Base-by-base conservation (phyloP, 1,140 invertebrate species). In the Linepithema humile region DNA sequence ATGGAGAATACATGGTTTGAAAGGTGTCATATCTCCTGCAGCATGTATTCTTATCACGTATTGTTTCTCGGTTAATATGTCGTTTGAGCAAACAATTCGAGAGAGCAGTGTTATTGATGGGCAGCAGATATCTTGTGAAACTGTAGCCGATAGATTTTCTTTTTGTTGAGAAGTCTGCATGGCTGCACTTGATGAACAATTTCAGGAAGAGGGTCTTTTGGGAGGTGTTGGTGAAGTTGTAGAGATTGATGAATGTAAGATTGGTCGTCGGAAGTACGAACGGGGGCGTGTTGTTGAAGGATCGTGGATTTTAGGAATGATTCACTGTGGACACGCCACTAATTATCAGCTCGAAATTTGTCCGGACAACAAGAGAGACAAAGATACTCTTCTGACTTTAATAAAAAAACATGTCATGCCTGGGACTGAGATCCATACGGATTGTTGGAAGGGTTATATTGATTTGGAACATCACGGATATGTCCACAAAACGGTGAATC, bases 391-490 rank as follows among this genome's bases (percentile, higher is more conserved):
- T 7, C 2, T 64, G 40, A 43, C 1, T 43, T 43, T 43, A 6
- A 43, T 43, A 43, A 43, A 6, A 9, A 43, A 43, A 43, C 40
- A n/a, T 43, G 17, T 50, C 48, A 15, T 5, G 17, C 6, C 23
- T n/a, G 65, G 26, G 1, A 69, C 65, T 32, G 43, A 69, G 3
- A 69, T 69, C 1, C 45, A 50, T 35, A 69, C 65, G 0, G 65
- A 69, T 69, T 50, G 23, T 32, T 69, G 65, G 65, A 69, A 69
- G 1, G 45, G 65, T 0, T 67, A 67, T 17, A 35, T 59, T 3
- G 23, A 69, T 12, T 12, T 69, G 0, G 0, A 50, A n/a, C 0
- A 50, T 0, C 45, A 69, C 9, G 65, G 26, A 9, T 69, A 29
- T 20, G 0, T 20, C 1, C 65, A 69, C 15, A 20, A 40, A 20